Conservation (phyloP, 2,113 vertebrate genomes). For the Phocoena phocoena region DNA sequence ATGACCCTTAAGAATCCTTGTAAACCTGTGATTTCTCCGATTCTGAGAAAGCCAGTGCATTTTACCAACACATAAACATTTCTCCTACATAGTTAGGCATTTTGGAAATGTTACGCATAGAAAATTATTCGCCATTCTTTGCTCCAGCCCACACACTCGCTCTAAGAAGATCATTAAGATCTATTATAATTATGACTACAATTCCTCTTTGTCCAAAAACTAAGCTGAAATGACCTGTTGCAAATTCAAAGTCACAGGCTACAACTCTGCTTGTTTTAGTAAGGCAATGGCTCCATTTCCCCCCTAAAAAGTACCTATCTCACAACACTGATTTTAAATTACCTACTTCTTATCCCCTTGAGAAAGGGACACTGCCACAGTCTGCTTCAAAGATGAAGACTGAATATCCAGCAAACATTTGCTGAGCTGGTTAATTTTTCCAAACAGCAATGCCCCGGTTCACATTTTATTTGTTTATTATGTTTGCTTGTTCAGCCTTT, state of each 20-base stretch:
- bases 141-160: conserved; percentile 50
- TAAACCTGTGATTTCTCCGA: conserved; percentile 17
- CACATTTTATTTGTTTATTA: not conserved
- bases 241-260: conserved; percentile 7
- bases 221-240: not conserved
- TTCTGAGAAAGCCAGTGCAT: not conserved
- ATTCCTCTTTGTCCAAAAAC: conserved; percentile 50
- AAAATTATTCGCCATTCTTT: conserved; percentile 71
- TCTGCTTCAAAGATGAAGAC: not conserved
- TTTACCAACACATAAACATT: conserved; percentile 46
- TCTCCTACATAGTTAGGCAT: conserved; percentile 56
- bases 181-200: conserved; percentile 51
- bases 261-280: not conserved
- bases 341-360: not conserved
- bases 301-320: not conserved
- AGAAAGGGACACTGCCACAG: not conserved
- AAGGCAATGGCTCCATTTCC: not conserved
- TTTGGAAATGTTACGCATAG: conserved; percentile 58
- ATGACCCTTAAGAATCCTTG: not conserved
- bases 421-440: not conserved
- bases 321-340: not conserved
- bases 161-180: conserved; percentile 62
- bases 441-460: not conserved
- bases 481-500: not conserved
- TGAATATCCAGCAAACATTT: not conserved